A percentile compares a stretch with the other conserved stretches of the same genome.
Conservation (phyloP, 2,888 invertebrate genomes). For the Baronia brevicornis region DNA sequence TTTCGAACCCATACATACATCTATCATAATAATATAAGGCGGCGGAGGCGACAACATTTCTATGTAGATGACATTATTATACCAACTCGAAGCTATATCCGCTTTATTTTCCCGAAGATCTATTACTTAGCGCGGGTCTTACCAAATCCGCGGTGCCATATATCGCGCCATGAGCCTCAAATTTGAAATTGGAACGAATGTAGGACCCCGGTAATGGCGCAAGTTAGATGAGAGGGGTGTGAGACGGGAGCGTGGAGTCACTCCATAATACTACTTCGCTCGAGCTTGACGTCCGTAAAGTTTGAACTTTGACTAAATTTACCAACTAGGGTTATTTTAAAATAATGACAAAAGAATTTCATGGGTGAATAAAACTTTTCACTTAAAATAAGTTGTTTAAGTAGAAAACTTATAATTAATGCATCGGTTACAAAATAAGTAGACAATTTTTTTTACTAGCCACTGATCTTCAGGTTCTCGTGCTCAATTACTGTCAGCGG, state of each 20-base stretch:
- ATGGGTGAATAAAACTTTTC: too few relatives aligned
- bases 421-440: too few relatives aligned
- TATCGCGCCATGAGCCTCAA: conserved; percentile 64
- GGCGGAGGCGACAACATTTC: conserved; percentile 10
- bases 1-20: too few relatives aligned
- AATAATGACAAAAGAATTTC: conserved; percentile 25
- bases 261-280: conserved; percentile 36
- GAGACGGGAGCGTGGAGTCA: conserved; percentile 26
- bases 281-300: conserved; percentile 38
- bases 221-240: conserved; percentile 69
- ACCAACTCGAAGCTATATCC: conserved; percentile 6
- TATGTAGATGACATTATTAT: conserved; percentile 11
- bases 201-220: conserved; percentile 66
- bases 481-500: too few relatives aligned
- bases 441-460: too few relatives aligned
- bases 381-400: too few relatives aligned
- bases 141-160: conserved; percentile 54
- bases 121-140: conserved; percentile 12
- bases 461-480: too few relatives aligned
- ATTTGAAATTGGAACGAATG: conserved; percentile 75
- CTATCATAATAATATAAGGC: too few relatives aligned
- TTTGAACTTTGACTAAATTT: conserved; percentile 48
- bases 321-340: conserved; percentile 42
- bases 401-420: too few relatives aligned
- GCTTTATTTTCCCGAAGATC: conserved; percentile 7